These are phyloP conservation scores for Scaptodrosophila lebanonensis DNA, from an alignment of 1,140 invertebrate genomes.

Conservation along the genomic window DNA sequence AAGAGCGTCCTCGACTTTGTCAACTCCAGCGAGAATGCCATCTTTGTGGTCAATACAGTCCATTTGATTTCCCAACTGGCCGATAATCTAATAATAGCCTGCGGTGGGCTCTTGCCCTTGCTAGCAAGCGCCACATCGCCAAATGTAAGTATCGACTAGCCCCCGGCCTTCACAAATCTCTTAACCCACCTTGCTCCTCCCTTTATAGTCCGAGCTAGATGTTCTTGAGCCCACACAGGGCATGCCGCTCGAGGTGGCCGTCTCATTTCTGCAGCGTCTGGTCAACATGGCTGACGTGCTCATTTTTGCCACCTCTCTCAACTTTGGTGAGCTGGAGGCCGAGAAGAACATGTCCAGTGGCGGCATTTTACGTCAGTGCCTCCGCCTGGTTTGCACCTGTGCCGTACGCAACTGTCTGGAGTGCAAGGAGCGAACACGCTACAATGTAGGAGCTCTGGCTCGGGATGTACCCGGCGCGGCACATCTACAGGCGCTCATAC, in stretches of 20 bases:
- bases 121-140: slow-evolving; percentile 98
- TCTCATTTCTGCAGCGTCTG: slow-evolving; percentile 96
- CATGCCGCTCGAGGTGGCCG: slow-evolving; percentile 98
- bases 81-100: slow-evolving; percentile 99
- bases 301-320: slow-evolving; percentile 97
- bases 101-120: slow-evolving; percentile 96
- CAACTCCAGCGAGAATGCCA: slow-evolving; percentile 97
- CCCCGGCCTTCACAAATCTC: no score
- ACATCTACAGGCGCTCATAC: slow-evolving; percentile 90
- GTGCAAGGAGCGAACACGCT: slow-evolving; percentile 93
- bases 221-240: slow-evolving; percentile 99
- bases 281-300: slow-evolving; percentile 99
- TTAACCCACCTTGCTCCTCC: slow-evolving; percentile 26
- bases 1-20: slow-evolving; percentile 99
- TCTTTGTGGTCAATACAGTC: slow-evolving; percentile 99
- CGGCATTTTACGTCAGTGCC: slow-evolving; percentile 96
- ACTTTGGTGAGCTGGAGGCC: slow-evolving; percentile 97
- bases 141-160: slow-evolving; percentile 86
- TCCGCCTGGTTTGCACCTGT: slow-evolving; percentile 97
- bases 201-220: slow-evolving; percentile 94
- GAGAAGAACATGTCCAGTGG: slow-evolving; percentile 99
- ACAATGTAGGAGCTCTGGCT: slow-evolving; percentile 66
- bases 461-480: slow-evolving; percentile 79
- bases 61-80: slow-evolving; percentile 99
- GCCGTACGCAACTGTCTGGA: slow-evolving; percentile 98